Percentiles rank a stretch among this genome's conserved stretches.
Evolutionary conservation across 2,113 vertebrate genomes (phyloP).

Genomic region (Thomomys bottae): DNA sequence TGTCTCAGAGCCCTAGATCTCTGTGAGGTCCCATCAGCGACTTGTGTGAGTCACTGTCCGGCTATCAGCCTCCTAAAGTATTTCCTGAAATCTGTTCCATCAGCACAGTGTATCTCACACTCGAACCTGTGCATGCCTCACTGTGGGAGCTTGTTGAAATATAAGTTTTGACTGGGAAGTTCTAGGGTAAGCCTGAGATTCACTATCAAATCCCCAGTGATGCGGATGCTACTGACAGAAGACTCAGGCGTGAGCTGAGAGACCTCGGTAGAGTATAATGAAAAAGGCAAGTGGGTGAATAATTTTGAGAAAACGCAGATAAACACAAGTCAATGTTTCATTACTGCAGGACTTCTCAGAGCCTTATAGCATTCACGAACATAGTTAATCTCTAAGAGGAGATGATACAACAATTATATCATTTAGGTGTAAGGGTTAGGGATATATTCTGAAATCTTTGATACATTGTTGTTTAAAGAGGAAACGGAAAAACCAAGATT

Average conservation of each 20-base stretch:
- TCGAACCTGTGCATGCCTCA: neutral
- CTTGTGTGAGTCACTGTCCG: neutral
- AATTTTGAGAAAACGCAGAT: neutral
- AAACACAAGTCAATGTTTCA: slow-evolving; percentile 2
- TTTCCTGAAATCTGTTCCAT: neutral
- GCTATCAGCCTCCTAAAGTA: neutral
- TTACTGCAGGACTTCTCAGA: slow-evolving; percentile 6
- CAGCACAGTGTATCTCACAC: neutral
- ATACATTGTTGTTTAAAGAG: neutral
- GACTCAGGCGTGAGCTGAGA: neutral
- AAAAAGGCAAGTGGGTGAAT: neutral
- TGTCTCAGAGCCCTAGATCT: neutral
- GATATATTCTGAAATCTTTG: neutral
- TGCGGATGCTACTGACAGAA: neutral
- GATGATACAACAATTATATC: neutral
- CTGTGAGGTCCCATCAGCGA: fast-evolving
- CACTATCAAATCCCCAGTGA: neutral
- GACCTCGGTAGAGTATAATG: neutral
- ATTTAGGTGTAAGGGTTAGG: fast-evolving
- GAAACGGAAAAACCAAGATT: no score
- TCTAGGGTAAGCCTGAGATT: neutral
- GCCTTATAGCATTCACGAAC: neutral
- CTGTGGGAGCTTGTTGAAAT: neutral
- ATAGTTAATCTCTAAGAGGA: neutral
- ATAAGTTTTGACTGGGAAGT: neutral